phyloP scores from a whole-genome alignment of 2,888 invertebrate genomes.

The Hyalella azteca region DNA sequence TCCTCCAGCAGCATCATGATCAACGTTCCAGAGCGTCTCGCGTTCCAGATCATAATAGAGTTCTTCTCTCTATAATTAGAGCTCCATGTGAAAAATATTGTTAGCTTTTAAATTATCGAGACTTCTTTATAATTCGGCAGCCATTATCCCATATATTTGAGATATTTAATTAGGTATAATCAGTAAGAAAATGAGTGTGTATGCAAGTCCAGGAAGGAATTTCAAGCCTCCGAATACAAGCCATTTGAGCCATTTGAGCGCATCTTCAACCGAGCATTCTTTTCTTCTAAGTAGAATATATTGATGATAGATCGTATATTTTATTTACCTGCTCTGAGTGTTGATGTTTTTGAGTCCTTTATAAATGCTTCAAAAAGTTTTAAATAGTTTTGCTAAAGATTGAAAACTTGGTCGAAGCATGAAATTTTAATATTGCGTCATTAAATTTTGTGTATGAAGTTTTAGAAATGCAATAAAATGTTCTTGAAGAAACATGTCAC shows the following conservation, averaged over 20 bases:
- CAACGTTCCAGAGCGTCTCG: not conserved
- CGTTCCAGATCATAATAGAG: slow-evolving; percentile 35
- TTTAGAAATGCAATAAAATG: too few relatives aligned
- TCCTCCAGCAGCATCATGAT: slow-evolving; percentile 12
- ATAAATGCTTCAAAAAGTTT: too few relatives aligned
- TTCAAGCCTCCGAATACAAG: slow-evolving; percentile 5
- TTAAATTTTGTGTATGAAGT: too few relatives aligned
- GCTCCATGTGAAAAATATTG: slow-evolving; percentile 35
- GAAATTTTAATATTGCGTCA: too few relatives aligned
- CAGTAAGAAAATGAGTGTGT: slow-evolving; percentile 21
- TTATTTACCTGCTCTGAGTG: too few relatives aligned
- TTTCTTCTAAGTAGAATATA: too few relatives aligned
- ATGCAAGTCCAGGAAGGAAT: slow-evolving; percentile 1
- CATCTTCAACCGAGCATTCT: not conserved
- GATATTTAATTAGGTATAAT: slow-evolving; percentile 34
- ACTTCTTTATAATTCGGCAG: slow-evolving; percentile 1
- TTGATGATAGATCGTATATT: too few relatives aligned
- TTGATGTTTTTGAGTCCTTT: too few relatives aligned
- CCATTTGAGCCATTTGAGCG: not conserved
- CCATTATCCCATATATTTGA: slow-evolving; percentile 27
- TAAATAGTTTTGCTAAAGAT: too few relatives aligned
- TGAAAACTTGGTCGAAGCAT: too few relatives aligned
- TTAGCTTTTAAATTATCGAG: slow-evolving; percentile 4
- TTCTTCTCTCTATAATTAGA: slow-evolving; percentile 36
- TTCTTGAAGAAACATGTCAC: too few relatives aligned